Evolutionary conservation across 1,140 invertebrate species (phyloP), one percentile per base, ranked within the genome.

Genomic region (Bombus confusus): DNA sequence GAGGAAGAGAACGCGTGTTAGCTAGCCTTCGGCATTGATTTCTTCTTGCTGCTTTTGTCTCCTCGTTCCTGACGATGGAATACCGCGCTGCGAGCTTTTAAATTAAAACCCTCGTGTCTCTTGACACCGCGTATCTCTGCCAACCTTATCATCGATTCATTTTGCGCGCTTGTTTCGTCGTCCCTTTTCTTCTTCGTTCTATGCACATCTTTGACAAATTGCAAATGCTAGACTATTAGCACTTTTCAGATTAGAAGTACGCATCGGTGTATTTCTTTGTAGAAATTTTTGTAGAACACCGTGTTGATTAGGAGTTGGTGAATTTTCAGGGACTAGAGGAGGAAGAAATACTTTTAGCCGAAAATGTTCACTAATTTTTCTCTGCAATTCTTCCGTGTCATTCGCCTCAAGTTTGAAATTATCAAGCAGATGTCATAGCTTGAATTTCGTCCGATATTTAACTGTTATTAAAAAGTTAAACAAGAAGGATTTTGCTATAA

Each of bases 1-100:
- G 86, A 90, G 78, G 88, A 89, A 85, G 88, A 83, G 86, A 80
- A 84, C 88, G 80, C 90, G 86, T 90, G 82, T 84, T 84, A 84
- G 82, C 82, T 90, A 86, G 83, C 88, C 86, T 90, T 83, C 86
- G 83, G 89, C 89, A 90, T 90, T 90, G 89, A 90, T 90, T 90
- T 90, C 88, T 90, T 86, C 71, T 80, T 79, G 68, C 75, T 73
- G 82, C 83, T 79, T 85, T 79, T 80, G 81, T 66, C 73, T 66
- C 73, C 68, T 74, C 82, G 68, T 83, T 78, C 34, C 52, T 39
- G 62, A 1, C 80, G 66, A 86, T 73, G 81, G 69, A 74, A 85
- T 81, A 80, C 88, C 86, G 69, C 47, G 31, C n/a, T 6, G 37
- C 78, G 47, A 43, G 73, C 74, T 76, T 73, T 75, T 86, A 86